A percentile compares a stretch with the other conserved stretches of the same genome.
Evolutionary conservation across 2,888 invertebrate genomes (phyloP).

Genomic region (Abrostola triplasia): DNA sequence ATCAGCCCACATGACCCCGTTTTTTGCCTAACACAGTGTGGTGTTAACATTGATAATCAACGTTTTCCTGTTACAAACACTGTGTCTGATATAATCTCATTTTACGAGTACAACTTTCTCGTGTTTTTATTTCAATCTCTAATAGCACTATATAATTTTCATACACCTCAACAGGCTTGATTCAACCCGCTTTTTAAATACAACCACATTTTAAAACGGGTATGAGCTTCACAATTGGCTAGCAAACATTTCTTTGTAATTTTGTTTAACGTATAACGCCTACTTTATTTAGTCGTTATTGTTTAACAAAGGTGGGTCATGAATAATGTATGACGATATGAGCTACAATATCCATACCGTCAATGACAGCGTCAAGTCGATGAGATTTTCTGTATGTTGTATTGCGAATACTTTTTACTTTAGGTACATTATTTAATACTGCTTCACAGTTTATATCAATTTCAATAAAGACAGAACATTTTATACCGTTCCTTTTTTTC

Average conservation of each 20-base stretch:
- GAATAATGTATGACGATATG: constrained; percentile 47
- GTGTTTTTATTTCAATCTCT: constrained; percentile 7
- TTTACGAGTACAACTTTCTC: constrained; percentile 38
- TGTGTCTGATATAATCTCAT: constrained; percentile 44
- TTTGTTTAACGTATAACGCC: constrained; percentile 28
- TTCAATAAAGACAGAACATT: background rate
- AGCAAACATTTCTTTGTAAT: constrained; percentile 32
- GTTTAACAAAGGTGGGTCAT: constrained; percentile 33
- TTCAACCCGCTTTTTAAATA: too few species aligned
- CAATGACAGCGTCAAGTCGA: constrained; percentile 26
- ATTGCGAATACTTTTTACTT: constrained; percentile 1
- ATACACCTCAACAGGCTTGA: background rate
- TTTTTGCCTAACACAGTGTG: constrained; percentile 63
- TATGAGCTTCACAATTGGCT: constrained; percentile 24
- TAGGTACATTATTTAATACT: background rate
- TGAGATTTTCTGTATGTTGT: constrained; percentile 22
- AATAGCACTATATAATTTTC: background rate
- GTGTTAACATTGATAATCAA: constrained; percentile 55
- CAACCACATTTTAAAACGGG: constrained; percentile 8
- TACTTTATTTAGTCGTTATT: constrained; percentile 45
- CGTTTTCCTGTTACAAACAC: constrained; percentile 61
- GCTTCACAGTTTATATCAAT: background rate
- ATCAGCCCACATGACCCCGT: constrained; percentile 76
- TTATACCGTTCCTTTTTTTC: background rate
- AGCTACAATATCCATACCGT: constrained; percentile 33